phyloP scores from a whole-genome alignment of 2,797 vertebrate genomes.

The Mergus octosetaceus region DNA sequence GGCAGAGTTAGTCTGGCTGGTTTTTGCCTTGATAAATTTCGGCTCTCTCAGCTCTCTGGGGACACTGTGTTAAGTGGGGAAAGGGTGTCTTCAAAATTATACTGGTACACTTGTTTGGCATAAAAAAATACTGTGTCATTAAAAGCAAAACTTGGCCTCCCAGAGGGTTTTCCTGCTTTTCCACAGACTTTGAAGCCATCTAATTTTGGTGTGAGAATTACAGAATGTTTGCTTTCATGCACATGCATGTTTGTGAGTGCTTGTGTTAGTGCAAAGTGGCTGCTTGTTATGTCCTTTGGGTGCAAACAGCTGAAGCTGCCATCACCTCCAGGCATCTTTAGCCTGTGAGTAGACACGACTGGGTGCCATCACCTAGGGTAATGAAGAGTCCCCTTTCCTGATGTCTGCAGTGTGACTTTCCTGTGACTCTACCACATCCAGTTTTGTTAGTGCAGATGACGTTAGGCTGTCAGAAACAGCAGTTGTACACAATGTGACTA shows the following conservation, averaged over 20 bases:
- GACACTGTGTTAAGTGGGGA: background rate
- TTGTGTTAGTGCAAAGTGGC: background rate
- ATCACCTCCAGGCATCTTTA: background rate
- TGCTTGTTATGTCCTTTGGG: background rate
- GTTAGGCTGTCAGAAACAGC: slow-evolving; percentile 13
- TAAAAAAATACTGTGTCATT: background rate
- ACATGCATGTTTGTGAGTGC: accelerated
- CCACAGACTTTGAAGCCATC: background rate
- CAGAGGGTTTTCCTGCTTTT: background rate
- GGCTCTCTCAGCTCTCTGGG: background rate
- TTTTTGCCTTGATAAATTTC: background rate
- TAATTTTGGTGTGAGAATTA: background rate
- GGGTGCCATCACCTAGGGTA: background rate
- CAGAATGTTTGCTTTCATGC: background rate
- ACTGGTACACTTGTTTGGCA: accelerated
- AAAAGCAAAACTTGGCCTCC: background rate
- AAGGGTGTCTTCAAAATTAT: background rate
- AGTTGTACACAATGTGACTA: background rate
- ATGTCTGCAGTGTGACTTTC: background rate
- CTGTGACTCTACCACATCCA: background rate
- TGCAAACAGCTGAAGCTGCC: background rate
- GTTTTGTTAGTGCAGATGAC: background rate
- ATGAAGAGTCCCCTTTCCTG: background rate
- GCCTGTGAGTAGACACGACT: background rate
- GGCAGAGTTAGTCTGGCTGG: background rate